Evolutionary conservation across 2,888 invertebrate genomes (phyloP).

Genomic region (Gerris lacustris): DNA sequence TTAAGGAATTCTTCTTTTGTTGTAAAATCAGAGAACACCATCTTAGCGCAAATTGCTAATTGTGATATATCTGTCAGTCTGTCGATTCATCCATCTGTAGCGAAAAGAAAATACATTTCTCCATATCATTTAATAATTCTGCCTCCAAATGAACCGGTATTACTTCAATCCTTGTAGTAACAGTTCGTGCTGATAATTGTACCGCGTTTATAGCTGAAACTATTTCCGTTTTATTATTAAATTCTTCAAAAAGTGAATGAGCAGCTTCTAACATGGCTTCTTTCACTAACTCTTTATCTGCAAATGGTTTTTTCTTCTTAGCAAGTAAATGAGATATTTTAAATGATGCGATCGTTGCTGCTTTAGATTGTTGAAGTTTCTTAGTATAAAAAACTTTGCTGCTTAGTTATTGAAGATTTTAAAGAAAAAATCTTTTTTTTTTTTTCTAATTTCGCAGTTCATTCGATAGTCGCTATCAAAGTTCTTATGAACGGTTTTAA

Average conservation of each 20-base stretch:
- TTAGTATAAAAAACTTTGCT: slow-evolving; percentile 2
- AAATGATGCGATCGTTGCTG: slow-evolving; percentile 1
- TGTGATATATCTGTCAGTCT: no score
- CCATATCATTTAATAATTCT: slow-evolving; percentile 1
- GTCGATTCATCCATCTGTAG: slow-evolving; percentile 3
- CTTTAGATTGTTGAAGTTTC: not conserved
- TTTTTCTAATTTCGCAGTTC: not conserved
- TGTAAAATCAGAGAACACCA: slow-evolving; percentile 1
- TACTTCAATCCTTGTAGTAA: slow-evolving; percentile 1
- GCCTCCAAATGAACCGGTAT: not conserved
- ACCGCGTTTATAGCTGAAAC: slow-evolving; percentile 1
- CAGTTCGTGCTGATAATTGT: slow-evolving; percentile 3
- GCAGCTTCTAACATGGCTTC: slow-evolving; percentile 5
- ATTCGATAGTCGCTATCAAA: slow-evolving; percentile 2
- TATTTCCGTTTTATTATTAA: not conserved
- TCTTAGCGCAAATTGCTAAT: slow-evolving; percentile 1
- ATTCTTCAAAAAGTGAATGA: not conserved
- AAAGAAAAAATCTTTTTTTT: slow-evolving; percentile 2
- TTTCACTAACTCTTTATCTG: not conserved
- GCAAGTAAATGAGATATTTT: not conserved
- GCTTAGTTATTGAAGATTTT: slow-evolving; percentile 2
- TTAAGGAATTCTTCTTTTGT: slow-evolving; percentile 5
- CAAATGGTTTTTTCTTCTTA: not conserved
- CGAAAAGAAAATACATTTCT: not conserved
- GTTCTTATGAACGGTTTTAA: not conserved